These are phyloP conservation scores for Rhopilema esculentum DNA, from an alignment of 30 jellyfish, hydroid and myxozoan species.

Conservation along the genomic window DNA sequence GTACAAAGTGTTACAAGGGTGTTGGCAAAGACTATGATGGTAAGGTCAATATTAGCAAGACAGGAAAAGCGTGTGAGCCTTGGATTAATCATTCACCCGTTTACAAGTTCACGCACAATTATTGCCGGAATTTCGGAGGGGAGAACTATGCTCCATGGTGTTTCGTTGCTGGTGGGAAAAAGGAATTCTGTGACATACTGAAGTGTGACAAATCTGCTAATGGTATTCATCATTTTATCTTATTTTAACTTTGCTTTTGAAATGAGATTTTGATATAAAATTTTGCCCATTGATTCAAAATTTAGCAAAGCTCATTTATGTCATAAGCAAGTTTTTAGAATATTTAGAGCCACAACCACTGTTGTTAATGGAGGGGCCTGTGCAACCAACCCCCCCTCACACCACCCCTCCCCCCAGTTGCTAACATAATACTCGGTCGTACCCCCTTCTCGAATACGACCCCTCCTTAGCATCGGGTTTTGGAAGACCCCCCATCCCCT, in stretches of 20 bases:
- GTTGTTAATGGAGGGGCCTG: too few relatives aligned
- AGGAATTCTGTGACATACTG: conserved; percentile 66
- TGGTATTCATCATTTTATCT: background rate
- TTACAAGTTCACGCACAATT: conserved; percentile 75
- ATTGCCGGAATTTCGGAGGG: conserved; percentile 92
- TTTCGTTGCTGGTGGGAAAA: conserved; percentile 65
- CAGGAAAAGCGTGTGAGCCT: conserved; percentile 78
- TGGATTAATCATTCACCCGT: conserved; percentile 78
- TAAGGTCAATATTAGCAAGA: conserved; percentile 58
- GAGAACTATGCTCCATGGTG: conserved; percentile 90
- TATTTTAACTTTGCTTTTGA: background rate
- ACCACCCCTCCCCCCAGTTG: too few relatives aligned
- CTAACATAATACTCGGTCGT: too few relatives aligned
- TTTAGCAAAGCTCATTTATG: too few relatives aligned
- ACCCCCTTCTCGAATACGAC: too few relatives aligned
- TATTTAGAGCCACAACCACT: too few relatives aligned
- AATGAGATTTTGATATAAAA: background rate
- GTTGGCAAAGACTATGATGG: conserved; percentile 80
- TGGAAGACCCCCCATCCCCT: too few relatives aligned
- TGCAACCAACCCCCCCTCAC: too few relatives aligned
- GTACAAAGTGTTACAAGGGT: conserved; percentile 76
- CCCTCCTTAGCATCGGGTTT: too few relatives aligned
- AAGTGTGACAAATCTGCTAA: conserved; percentile 26
- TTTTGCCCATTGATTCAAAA: too few relatives aligned
- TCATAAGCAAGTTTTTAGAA: too few relatives aligned